Evolutionary conservation across 2,113 vertebrate genomes (phyloP).

Genomic region (Ranitomeya variabilis): DNA sequence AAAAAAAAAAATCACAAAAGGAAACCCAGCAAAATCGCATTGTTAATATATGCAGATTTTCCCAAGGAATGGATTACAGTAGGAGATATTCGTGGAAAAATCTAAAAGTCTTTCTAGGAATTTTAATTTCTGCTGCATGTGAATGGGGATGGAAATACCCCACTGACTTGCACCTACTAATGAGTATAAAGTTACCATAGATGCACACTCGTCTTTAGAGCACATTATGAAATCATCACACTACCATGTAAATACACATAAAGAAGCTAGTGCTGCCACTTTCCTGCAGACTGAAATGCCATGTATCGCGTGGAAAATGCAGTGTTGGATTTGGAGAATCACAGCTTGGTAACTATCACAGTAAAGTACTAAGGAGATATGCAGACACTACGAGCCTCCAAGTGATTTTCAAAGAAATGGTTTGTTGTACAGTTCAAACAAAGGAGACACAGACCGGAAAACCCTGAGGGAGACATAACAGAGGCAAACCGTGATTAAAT

Average conservation of each 20-base stretch:
- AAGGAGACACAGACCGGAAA: neutral
- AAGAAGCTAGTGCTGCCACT: neutral
- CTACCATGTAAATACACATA: neutral
- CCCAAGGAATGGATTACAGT: neutral
- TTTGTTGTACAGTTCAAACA: constrained; percentile 28
- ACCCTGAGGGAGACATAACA: neutral
- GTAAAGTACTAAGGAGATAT: neutral
- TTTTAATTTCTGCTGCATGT: no score
- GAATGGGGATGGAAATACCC: no score
- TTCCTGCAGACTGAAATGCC: neutral
- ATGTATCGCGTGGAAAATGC: neutral
- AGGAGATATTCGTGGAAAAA: neutral
- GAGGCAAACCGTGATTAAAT: neutral
- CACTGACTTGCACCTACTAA: no score
- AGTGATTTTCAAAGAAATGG: constrained; percentile 23
- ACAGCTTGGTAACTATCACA: neutral
- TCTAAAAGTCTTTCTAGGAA: neutral
- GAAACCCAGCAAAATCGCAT: neutral
- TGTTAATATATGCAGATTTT: neutral
- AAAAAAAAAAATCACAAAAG: no score
- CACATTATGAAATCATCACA: neutral
- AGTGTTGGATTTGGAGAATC: neutral
- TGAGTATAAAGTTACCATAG: no score
- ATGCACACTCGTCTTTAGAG: neutral
- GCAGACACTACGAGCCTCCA: neutral